phyloP scores from a whole-genome alignment of 1,140 invertebrate genomes.

The Luehdorfia chinensis region DNA sequence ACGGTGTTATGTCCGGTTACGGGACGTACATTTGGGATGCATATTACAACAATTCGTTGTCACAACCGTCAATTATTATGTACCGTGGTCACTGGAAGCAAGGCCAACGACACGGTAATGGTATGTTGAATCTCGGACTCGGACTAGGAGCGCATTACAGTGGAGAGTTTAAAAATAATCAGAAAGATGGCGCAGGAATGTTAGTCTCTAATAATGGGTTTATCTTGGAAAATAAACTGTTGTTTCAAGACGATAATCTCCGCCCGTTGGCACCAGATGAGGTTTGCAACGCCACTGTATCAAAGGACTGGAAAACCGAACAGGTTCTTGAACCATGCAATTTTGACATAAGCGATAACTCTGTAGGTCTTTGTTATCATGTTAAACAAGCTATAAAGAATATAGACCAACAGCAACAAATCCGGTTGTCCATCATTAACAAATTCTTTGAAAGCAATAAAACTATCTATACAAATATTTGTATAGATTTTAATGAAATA shows the following conservation, averaged over 20 bases:
- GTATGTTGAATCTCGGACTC: slow-evolving; percentile 73
- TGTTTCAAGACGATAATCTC: slow-evolving; percentile 75
- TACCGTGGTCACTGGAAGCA: slow-evolving; percentile 77
- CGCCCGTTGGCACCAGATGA: slow-evolving; percentile 21
- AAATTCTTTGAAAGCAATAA: slow-evolving; percentile 57
- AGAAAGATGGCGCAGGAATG: slow-evolving; percentile 77
- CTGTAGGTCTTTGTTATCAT: slow-evolving; percentile 50
- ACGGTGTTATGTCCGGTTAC: slow-evolving; percentile 76
- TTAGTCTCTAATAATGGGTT: slow-evolving; percentile 77
- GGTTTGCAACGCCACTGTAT: slow-evolving; percentile 16
- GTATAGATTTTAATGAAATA: not conserved
- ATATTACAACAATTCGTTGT: slow-evolving; percentile 72
- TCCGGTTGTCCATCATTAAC: slow-evolving; percentile 36
- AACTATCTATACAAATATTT: slow-evolving; percentile 10
- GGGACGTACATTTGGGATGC: slow-evolving; percentile 78
- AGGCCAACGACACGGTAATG: slow-evolving; percentile 74
- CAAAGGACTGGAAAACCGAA: slow-evolving; percentile 21
- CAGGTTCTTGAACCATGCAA: slow-evolving; percentile 34
- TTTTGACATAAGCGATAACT: slow-evolving; percentile 55
- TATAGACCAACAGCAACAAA: slow-evolving; percentile 47
- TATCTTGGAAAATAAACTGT: slow-evolving; percentile 63
- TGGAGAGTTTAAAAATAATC: slow-evolving; percentile 76
- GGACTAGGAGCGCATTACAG: slow-evolving; percentile 74
- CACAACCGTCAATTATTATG: slow-evolving; percentile 66
- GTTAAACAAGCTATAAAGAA: slow-evolving; percentile 53